phyloP scores from a whole-genome alignment of 2,113 vertebrate species.

The Crotalus tigris region DNA sequence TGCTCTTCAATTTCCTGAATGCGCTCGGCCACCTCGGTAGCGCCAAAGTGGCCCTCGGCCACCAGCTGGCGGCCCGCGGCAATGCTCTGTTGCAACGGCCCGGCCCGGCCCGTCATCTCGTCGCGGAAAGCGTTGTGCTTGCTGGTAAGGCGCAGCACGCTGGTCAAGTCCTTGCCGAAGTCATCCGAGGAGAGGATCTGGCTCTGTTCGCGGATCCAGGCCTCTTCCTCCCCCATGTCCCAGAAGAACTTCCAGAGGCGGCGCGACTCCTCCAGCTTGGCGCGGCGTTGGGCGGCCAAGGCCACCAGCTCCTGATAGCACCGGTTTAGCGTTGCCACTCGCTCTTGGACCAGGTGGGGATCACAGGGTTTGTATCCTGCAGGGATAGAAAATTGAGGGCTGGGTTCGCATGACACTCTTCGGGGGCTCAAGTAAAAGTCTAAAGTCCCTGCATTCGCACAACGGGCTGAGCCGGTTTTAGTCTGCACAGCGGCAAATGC shows the following conservation, averaged over 20 bases:
- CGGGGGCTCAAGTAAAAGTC: not conserved
- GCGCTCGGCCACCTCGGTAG: slow-evolving; percentile 66
- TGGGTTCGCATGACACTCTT: not conserved
- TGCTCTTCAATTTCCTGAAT: slow-evolving; percentile 74
- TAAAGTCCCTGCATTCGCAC: not conserved
- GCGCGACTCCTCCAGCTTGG: slow-evolving; percentile 81
- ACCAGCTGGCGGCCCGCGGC: slow-evolving; percentile 79
- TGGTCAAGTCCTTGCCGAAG: slow-evolving; percentile 83
- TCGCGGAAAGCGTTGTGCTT: slow-evolving; percentile 86
- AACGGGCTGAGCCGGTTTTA: not conserved
- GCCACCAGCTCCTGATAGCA: slow-evolving; percentile 81
- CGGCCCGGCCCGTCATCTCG: slow-evolving; percentile 87
- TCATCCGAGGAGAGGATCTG: slow-evolving; percentile 84
- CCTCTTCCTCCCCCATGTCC: slow-evolving; percentile 87
- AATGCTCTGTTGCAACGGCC: slow-evolving; percentile 81
- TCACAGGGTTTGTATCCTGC: slow-evolving; percentile 88
- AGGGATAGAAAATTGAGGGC: not conserved
- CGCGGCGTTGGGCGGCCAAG: slow-evolving; percentile 72
- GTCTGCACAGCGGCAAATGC: not conserved
- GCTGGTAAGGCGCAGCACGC: slow-evolving; percentile 82
- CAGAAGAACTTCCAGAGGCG: slow-evolving; percentile 90
- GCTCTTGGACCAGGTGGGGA: slow-evolving; percentile 80
- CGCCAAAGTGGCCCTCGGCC: slow-evolving; percentile 79
- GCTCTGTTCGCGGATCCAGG: slow-evolving; percentile 91
- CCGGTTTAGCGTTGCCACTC: slow-evolving; percentile 75